Evolutionary conservation across 2,797 vertebrate genomes (phyloP).

Genomic region (Enteromius viviparus): DNA sequence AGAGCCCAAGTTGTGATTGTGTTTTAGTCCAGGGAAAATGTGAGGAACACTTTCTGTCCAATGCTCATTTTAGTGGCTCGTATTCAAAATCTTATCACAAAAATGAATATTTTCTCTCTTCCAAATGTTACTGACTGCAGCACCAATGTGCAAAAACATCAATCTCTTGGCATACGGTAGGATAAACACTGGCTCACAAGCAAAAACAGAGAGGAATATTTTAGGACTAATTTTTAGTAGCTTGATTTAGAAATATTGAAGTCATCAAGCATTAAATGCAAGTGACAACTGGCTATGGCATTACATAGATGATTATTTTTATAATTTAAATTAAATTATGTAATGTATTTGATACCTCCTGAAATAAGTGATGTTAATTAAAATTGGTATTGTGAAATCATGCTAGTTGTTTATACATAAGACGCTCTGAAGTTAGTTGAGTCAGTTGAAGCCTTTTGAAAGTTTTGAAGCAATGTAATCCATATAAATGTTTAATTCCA

Average conservation of each 20-base stretch:
- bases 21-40: neutral
- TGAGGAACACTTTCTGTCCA: slow-evolving; percentile 8
- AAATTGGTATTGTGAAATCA: neutral
- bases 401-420: neutral
- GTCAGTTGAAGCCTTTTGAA: neutral
- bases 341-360: too few species aligned
- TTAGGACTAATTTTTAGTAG: neutral
- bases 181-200: neutral
- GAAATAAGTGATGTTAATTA: neutral
- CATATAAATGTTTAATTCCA: slow-evolving; percentile 1
- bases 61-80: neutral
- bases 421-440: neutral
- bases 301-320: too few species aligned
- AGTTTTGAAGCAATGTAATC: neutral
- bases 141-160: neutral
- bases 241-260: slow-evolving; percentile 14
- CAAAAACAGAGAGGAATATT: neutral
- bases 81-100: slow-evolving; percentile 25
- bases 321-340: too few species aligned
- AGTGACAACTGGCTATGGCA: neutral
- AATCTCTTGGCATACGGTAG: neutral
- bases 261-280: neutral
- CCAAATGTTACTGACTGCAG: neutral
- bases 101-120: neutral
- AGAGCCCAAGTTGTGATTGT: neutral